Conservation (phyloP, 92 coral and sea anemone species). For the Parazoanthus swiftii region DNA sequence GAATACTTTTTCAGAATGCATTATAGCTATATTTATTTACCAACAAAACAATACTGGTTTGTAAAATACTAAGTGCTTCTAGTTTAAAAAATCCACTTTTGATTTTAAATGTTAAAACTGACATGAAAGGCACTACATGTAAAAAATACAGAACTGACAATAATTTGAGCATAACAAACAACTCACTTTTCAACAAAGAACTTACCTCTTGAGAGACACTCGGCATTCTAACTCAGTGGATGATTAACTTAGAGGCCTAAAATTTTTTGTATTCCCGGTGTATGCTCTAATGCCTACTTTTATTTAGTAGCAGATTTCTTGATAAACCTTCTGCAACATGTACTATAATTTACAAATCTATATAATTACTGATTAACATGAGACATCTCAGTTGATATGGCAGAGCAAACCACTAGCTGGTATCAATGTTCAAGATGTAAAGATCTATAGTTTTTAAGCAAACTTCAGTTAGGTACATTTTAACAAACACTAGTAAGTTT, state of each 20-base stretch:
- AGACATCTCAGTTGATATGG: too few relatives aligned
- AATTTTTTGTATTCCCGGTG: background rate
- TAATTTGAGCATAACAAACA: background rate
- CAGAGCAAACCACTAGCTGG: background rate
- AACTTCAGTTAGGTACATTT: too few relatives aligned
- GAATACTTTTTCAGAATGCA: too few relatives aligned
- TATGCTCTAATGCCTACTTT: too few relatives aligned
- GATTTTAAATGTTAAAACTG: too few relatives aligned
- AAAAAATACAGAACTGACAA: background rate
- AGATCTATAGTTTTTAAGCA: too few relatives aligned
- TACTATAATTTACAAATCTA: too few relatives aligned
- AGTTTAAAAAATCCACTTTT: too few relatives aligned
- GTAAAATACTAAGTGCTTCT: too few relatives aligned
- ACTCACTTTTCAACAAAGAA: background rate
- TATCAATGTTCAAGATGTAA: background rate
- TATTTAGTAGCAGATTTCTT: background rate
- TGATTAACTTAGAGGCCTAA: background rate
- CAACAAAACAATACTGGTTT: too few relatives aligned
- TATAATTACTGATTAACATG: background rate
- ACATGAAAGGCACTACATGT: too few relatives aligned
- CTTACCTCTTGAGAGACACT: conserved; percentile 14
- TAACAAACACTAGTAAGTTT: background rate
- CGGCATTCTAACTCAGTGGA: background rate
- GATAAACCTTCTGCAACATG: background rate
- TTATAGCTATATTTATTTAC: too few relatives aligned